Evolutionary conservation across 2,113 vertebrate species (phyloP).

Genomic region (Bothrops jararaca): DNA sequence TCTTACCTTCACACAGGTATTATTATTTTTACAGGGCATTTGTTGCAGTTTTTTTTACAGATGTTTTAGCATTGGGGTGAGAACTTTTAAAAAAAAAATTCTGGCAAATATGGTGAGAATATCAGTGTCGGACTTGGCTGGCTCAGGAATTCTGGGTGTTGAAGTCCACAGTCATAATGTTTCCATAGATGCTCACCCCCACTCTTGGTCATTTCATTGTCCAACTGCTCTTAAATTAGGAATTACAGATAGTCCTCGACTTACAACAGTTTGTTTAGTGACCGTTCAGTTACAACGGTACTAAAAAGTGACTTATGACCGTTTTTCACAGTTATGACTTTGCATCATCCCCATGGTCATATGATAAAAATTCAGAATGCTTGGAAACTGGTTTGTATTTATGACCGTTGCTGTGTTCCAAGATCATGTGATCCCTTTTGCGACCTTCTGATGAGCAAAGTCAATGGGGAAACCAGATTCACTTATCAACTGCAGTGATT

Average conservation of each 20-base stretch:
- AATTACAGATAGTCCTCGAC: neutral
- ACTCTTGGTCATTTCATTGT: neutral
- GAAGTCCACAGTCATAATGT: neutral
- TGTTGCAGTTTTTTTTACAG: constrained; percentile 16
- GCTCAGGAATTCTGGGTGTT: neutral
- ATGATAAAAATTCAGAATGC: neutral
- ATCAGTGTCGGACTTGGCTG: neutral
- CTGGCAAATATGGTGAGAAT: neutral
- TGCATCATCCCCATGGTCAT: neutral
- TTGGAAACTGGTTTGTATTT: neutral
- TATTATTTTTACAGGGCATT: neutral
- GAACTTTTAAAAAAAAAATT: neutral
- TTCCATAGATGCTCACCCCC: neutral
- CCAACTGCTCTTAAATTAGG: neutral
- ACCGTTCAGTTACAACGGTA: neutral
- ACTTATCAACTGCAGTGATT: neutral
- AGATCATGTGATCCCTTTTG: neutral
- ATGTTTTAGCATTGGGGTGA: constrained; percentile 6
- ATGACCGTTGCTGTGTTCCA: neutral
- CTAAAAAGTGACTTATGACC: neutral
- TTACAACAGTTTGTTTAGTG: neutral
- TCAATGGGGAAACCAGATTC: neutral
- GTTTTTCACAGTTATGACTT: neutral
- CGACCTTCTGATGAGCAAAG: neutral
- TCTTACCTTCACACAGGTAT: constrained; percentile 7